Conservation (phyloP, 2,113 vertebrate genomes). For the Mohoua ochrocephala region DNA sequence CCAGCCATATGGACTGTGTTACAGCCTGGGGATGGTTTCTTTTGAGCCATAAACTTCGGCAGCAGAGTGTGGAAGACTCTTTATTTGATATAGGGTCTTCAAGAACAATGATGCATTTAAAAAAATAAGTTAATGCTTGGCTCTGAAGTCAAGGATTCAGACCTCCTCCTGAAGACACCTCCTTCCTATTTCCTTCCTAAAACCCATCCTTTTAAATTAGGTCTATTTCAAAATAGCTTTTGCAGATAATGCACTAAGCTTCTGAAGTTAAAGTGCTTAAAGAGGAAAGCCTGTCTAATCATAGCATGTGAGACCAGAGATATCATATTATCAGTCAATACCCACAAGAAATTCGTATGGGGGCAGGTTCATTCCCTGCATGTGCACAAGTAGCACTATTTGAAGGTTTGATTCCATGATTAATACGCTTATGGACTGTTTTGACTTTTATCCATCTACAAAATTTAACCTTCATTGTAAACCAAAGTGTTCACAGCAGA, state of each 20-base stretch:
- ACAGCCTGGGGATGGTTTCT: conserved; percentile 66
- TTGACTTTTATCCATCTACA: background rate
- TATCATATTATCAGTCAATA: background rate
- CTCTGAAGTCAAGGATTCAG: background rate
- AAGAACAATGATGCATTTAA: conserved; percentile 20
- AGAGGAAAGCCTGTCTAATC: conserved; percentile 4
- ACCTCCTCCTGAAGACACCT: background rate
- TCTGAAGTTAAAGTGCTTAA: conserved; percentile 15
- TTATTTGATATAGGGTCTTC: conserved; percentile 30
- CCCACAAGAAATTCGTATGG: background rate
- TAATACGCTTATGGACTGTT: background rate
- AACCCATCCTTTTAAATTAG: background rate
- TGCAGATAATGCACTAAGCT: background rate
- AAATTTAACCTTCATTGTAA: background rate
- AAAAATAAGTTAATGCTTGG: background rate
- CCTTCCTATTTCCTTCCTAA: background rate
- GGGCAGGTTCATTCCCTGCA: background rate
- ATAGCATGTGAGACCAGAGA: background rate
- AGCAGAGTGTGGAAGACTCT: conserved; percentile 22
- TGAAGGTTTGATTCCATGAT: background rate
- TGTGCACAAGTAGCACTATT: background rate
- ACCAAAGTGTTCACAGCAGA: background rate
- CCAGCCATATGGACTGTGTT: conserved; percentile 78
- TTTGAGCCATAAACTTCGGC: conserved; percentile 60
- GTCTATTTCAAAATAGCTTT: background rate